phyloP scores from a whole-genome alignment of 2,797 vertebrate genomes.

The Acropternis orthonyx region DNA sequence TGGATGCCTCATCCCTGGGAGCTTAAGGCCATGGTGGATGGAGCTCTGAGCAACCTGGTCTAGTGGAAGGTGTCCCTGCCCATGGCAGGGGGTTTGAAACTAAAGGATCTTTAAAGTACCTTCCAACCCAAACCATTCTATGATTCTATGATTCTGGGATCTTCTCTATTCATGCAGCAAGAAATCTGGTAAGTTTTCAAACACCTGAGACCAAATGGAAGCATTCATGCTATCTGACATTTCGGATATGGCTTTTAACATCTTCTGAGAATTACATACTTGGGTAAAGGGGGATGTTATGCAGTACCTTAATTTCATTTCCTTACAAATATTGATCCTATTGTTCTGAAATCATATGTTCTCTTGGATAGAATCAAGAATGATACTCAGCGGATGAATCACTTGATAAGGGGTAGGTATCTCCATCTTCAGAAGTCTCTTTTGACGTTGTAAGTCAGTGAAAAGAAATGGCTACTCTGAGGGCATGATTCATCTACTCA shows the following conservation, averaged over 20 bases:
- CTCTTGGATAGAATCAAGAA: neutral
- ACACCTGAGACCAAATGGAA: neutral
- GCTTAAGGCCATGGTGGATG: neutral
- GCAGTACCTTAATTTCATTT: neutral
- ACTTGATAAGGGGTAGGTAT: neutral
- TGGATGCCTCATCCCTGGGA: neutral
- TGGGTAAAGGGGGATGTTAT: accelerated
- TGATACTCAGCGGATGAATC: neutral
- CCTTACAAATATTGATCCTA: neutral
- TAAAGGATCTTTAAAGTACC: neutral
- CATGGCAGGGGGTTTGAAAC: neutral
- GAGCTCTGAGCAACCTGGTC: neutral
- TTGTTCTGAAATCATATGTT: neutral
- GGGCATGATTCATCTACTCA: neutral
- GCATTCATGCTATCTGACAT: neutral
- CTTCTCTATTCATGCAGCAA: neutral
- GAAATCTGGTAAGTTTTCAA: neutral
- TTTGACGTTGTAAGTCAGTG: neutral
- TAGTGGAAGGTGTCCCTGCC: neutral
- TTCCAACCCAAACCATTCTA: neutral
- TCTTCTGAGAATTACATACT: neutral
- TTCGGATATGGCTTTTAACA: neutral
- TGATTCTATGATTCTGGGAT: neutral
- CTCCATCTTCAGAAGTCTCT: neutral
- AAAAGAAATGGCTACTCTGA: neutral